phyloP scores from a whole-genome alignment of 2,113 vertebrate species.

The Odobenus rosmarus region DNA sequence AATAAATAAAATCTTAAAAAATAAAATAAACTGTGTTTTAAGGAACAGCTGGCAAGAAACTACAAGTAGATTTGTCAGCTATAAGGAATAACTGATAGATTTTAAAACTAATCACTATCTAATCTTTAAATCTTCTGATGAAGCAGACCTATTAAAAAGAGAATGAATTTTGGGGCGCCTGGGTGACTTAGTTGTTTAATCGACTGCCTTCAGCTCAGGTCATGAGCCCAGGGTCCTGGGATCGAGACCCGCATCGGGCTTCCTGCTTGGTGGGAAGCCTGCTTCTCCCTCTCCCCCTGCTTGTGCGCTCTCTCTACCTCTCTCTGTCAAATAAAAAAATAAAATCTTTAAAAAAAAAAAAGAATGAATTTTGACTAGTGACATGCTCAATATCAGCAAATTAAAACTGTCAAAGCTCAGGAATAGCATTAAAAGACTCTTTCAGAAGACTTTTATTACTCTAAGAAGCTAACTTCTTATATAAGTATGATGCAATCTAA shows the following conservation, averaged over 20 bases:
- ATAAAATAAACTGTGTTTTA: slow-evolving; percentile 53
- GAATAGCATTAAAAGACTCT: background rate
- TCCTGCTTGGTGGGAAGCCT: too few species aligned
- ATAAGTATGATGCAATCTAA: slow-evolving; percentile 34
- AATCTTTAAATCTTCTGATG: background rate
- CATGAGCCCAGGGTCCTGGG: too few species aligned
- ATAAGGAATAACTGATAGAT: background rate
- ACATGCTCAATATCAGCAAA: slow-evolving; percentile 35
- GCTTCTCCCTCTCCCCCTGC: too few species aligned
- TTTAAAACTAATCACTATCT: slow-evolving; percentile 13
- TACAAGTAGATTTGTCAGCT: background rate
- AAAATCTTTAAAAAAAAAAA: background rate
- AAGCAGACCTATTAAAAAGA: slow-evolving; percentile 10
- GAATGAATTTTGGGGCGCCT: background rate
- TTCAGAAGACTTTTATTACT: background rate
- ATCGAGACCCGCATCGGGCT: too few species aligned
- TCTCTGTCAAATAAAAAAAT: too few species aligned
- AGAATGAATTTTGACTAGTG: background rate
- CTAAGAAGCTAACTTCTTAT: background rate
- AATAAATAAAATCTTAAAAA: background rate
- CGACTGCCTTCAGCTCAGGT: too few species aligned
- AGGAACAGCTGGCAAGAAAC: background rate
- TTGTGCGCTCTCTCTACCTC: too few species aligned
- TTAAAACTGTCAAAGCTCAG: slow-evolving; percentile 17
- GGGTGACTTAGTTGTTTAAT: too few species aligned